Base-by-base conservation (phyloP, 2,113 vertebrate genomes). In the Hippocampus barbouri region DNA sequence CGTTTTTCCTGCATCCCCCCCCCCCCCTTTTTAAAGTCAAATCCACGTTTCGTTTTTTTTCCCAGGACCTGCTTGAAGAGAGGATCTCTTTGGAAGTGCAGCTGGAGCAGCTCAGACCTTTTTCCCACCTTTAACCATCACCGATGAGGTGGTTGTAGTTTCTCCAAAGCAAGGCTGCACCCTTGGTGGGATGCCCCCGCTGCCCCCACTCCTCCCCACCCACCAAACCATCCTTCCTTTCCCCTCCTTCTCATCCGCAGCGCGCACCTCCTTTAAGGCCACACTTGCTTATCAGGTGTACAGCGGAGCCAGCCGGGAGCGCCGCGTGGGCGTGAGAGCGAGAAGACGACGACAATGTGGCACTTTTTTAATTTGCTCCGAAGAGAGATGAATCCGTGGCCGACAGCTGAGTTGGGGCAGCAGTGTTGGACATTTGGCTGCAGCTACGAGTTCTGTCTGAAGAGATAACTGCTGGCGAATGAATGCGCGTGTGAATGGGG, bases 31-130 rank as follows among this genome's bases (percentile, higher is more conserved):
- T 57, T 15, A 43, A 51, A 57, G 34, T 43, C 45, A 25, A 11
- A 41, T 72, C 16, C 25, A 34, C 3, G 41, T 72, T 1, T 69
- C 2, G 62, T 2, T 2, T 77, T 75, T 79, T 18, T 30, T 45
- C 10, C 78, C 87, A 98, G 97, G 97, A 99, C 90, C 92, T 98
- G 87, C 94, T 98, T 71, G 97, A 99, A 85, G 97, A 99, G 90
- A 95, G 97, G 90, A 99, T 99, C 92, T 98, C 97, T 77, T 91
- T 99, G 91, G 97, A 99, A 91, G 96, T 98, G 71, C 97, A 99
- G 92, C 94, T 99, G 93, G 97, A 99, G 91, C 97, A 99, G 88
- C 96, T 99, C 87, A 94, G 97, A 91, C 97, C 97, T 21, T 99
- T 99, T 90, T 99, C 97, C 85, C 97, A 99, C 90, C 94, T 98